phyloP scores from a whole-genome alignment of 2,113 vertebrate species.

The Malurus elegans region DNA sequence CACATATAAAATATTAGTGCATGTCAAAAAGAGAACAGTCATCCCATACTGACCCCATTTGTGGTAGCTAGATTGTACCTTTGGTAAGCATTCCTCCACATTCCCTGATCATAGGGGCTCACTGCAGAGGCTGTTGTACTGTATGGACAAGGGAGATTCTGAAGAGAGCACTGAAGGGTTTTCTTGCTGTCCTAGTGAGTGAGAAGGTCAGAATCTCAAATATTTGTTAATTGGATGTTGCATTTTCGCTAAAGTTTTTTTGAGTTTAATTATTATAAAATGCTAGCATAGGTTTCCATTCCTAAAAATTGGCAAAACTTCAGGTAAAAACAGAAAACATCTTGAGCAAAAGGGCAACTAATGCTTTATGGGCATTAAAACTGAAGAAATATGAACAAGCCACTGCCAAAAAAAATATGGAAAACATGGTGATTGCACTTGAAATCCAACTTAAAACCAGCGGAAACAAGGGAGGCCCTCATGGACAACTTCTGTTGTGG shows the following conservation, averaged over 20 bases:
- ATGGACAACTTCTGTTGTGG: not conserved
- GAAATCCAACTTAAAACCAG: not conserved
- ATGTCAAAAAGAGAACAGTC: not conserved
- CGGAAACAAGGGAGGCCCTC: not conserved
- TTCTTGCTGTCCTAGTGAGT: not conserved
- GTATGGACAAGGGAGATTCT: not conserved
- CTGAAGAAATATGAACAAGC: not conserved
- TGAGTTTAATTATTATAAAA: not conserved
- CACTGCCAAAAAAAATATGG: not conserved
- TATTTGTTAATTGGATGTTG: not conserved
- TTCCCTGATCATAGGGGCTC: not conserved
- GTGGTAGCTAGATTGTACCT: not conserved
- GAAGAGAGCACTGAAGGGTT: not conserved
- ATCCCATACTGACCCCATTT: not conserved
- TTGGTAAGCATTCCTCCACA: not conserved
- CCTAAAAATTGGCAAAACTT: not conserved
- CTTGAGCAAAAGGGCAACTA: not conserved
- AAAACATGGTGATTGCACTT: not conserved
- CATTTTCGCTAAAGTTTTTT: not conserved
- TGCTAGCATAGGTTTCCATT: not conserved
- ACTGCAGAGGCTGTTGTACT: not conserved
- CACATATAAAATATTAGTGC: not conserved
- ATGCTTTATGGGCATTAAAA: not conserved
- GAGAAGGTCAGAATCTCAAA: not conserved
- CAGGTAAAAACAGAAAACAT: not conserved